phyloP scores from a whole-genome alignment of 2,888 invertebrate genomes.

The Agonopterix subpropinquella region DNA sequence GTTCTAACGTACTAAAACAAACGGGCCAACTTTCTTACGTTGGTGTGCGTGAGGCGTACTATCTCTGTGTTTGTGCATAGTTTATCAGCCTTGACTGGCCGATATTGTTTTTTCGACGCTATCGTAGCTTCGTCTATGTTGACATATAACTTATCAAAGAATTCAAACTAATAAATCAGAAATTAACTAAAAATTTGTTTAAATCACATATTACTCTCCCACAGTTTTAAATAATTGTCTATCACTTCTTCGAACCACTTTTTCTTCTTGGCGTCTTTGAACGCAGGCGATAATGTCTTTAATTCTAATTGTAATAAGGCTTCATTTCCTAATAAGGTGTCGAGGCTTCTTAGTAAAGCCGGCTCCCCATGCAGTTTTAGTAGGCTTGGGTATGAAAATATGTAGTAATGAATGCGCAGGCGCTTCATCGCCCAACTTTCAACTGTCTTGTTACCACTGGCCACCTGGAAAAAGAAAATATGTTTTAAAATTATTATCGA shows the following conservation, averaged over 20 bases:
- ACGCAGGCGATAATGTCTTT: conserved; percentile 85
- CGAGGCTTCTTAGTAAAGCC: conserved; percentile 80
- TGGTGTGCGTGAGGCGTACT: too few species aligned
- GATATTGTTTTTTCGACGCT: too few species aligned
- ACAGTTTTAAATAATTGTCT: conserved; percentile 91
- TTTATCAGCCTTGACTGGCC: too few species aligned
- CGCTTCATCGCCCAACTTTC: conserved; percentile 85
- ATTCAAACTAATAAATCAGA: too few species aligned
- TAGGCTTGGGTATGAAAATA: conserved; percentile 87
- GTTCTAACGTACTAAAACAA: too few species aligned
- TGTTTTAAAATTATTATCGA: too few species aligned
- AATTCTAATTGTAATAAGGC: conserved; percentile 89
- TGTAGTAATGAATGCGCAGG: conserved; percentile 84
- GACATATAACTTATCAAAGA: too few species aligned
- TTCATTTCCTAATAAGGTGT: conserved; percentile 85
- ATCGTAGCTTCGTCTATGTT: too few species aligned
- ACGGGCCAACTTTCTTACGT: too few species aligned
- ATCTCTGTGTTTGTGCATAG: too few species aligned
- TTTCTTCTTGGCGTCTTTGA: conserved; percentile 83
- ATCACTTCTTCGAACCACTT: conserved; percentile 92
- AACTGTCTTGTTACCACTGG: conserved; percentile 86
- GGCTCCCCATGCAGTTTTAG: conserved; percentile 89
- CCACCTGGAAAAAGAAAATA: conserved; percentile 58
- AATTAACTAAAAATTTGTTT: background rate
- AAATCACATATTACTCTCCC: conserved; percentile 91